Conservation (phyloP, 2,888 invertebrate genomes). For the Idaea dimidiata region DNA sequence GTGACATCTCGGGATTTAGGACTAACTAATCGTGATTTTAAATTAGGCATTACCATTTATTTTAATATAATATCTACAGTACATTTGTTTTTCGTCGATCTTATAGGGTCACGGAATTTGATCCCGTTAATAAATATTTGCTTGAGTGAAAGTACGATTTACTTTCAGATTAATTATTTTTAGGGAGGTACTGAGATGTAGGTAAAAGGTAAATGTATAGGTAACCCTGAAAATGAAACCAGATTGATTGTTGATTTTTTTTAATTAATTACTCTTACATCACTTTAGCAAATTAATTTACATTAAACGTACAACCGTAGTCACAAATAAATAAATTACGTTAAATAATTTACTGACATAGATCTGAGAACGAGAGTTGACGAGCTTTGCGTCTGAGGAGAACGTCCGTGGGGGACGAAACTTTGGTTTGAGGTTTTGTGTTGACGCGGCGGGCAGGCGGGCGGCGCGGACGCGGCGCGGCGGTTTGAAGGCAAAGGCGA, state of each 20-base stretch:
- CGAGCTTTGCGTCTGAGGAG: conserved; percentile 56
- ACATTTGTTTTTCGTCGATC: neutral
- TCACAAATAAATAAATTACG: conserved; percentile 79
- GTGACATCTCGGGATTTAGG: neutral
- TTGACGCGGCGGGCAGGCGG: conserved; percentile 42
- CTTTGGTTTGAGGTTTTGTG: conserved; percentile 75
- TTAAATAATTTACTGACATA: conserved; percentile 78
- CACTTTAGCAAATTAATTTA: conserved; percentile 70
- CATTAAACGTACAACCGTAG: conserved; percentile 67
- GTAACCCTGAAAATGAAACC: conserved; percentile 54
- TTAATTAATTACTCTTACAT: conserved; percentile 59
- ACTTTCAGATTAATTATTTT: neutral
- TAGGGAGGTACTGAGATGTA: no score
- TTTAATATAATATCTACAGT: neutral
- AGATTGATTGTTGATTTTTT: conserved; percentile 57
- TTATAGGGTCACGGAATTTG: neutral
- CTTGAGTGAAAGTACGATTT: neutral
- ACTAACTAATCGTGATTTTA: neutral
- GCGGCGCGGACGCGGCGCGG: conserved; percentile 18
- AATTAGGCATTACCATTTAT: neutral
- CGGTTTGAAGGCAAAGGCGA: conserved; percentile 19
- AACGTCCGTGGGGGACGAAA: conserved; percentile 60
- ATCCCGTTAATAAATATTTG: neutral
- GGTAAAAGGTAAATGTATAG: neutral
- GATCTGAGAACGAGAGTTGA: conserved; percentile 64